Conservation (phyloP, 2,888 invertebrate species). For the Hirtodrosophila duncani region DNA sequence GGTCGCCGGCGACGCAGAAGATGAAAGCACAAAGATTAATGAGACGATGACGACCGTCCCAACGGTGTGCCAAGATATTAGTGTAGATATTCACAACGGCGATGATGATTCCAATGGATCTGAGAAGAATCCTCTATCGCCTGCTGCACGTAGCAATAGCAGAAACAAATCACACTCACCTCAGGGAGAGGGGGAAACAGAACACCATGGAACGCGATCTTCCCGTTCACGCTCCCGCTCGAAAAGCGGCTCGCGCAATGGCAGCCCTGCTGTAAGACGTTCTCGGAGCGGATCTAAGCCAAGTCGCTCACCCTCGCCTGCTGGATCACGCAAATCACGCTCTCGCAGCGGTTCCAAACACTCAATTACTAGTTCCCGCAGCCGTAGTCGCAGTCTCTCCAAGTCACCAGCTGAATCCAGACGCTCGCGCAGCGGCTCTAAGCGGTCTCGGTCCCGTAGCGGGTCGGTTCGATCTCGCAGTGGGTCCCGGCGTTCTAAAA, state of each 20-base stretch:
- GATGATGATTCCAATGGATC: conserved; percentile 12
- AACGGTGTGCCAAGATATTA: neutral
- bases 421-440: conserved; percentile 40
- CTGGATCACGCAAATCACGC: conserved; percentile 50
- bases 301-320: conserved; percentile 59
- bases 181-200: too few species aligned
- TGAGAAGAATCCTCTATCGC: too few species aligned
- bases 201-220: neutral
- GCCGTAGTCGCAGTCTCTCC: conserved; percentile 28
- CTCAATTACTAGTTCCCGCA: too few species aligned
- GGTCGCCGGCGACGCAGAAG: neutral
- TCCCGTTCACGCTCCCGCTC: conserved; percentile 10
- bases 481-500: conserved; percentile 40
- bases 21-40: neutral
- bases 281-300: conserved; percentile 57
- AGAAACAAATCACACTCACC: conserved; percentile 1
- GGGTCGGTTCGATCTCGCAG: conserved; percentile 61
- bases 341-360: conserved; percentile 61
- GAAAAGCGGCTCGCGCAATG: conserved; percentile 12
- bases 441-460: conserved; percentile 59
- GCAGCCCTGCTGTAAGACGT: conserved; percentile 34
- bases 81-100: neutral
- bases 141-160: too few species aligned
- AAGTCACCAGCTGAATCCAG: conserved; percentile 47
- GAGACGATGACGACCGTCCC: neutral